phyloP scores from a whole-genome alignment of 2,797 vertebrate genomes.

The Centropyge bicolor region DNA sequence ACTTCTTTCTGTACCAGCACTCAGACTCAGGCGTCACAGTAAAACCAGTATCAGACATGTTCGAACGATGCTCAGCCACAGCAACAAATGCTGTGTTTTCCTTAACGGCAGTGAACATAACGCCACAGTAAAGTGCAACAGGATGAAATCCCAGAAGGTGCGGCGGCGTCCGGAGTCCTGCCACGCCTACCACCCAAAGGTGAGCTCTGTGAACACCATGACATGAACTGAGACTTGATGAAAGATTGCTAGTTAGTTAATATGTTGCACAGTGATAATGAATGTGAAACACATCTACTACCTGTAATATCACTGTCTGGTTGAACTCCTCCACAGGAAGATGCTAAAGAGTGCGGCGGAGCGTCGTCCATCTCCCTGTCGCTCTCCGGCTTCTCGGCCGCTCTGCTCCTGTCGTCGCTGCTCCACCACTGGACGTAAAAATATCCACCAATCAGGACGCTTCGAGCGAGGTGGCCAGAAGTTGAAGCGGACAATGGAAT shows the following conservation, averaged over 20 bases:
- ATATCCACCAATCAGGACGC: conserved; percentile 10
- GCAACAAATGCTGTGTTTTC: conserved; percentile 13
- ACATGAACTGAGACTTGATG: no score
- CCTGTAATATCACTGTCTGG: no score
- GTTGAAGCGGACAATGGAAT: no score
- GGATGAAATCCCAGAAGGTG: conserved; percentile 96
- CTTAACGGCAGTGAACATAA: conserved; percentile 92
- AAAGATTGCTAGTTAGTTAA: no score
- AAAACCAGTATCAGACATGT: no score
- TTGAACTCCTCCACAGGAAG: conserved; percentile 85
- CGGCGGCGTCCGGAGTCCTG: conserved; percentile 92
- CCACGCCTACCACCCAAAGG: conserved; percentile 94
- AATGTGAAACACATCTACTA: background rate
- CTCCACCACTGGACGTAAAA: conserved; percentile 70
- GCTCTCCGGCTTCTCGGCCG: conserved; percentile 70
- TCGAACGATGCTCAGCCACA: background rate
- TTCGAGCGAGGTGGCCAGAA: background rate
- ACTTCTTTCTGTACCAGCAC: background rate
- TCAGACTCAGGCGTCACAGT: background rate
- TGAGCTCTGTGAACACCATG: no score
- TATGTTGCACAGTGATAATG: background rate
- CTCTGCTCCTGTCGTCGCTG: conserved; percentile 75
- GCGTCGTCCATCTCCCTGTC: conserved; percentile 78
- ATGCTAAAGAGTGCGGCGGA: conserved; percentile 94
- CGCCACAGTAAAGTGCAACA: conserved; percentile 93